These are phyloP conservation scores for Lepidurus packardi DNA, from an alignment of 1,140 invertebrate genomes.

Conservation along the genomic window DNA sequence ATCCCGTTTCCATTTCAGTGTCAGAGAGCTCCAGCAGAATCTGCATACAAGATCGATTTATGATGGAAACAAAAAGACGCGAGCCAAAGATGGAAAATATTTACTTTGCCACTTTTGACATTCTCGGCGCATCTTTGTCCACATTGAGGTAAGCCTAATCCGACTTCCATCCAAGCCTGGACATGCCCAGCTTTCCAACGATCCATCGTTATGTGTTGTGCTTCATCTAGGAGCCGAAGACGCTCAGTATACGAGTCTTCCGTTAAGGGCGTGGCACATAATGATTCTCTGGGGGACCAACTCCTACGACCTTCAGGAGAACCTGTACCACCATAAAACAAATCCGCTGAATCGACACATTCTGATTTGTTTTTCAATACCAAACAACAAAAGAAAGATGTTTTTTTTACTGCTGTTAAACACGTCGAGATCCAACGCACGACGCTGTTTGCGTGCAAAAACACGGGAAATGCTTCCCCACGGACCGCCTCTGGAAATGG, in stretches of 20 bases:
- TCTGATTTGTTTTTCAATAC: neutral
- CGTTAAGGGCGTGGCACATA: constrained; percentile 62
- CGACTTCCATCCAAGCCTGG: constrained; percentile 86
- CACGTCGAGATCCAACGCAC: constrained; percentile 44
- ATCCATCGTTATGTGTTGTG: constrained; percentile 78
- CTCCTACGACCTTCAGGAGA: constrained; percentile 36
- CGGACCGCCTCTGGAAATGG: constrained; percentile 43
- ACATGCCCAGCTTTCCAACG: constrained; percentile 87
- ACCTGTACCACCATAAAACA: constrained; percentile 16
- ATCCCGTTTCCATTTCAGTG: constrained; percentile 74
- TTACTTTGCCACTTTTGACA: constrained; percentile 87
- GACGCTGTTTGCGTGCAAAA: constrained; percentile 70
- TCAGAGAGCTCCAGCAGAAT: constrained; percentile 83
- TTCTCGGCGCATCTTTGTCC: constrained; percentile 82
- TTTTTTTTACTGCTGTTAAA: neutral
- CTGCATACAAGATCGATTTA: constrained; percentile 45
- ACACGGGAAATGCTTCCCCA: constrained; percentile 79
- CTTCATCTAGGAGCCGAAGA: constrained; percentile 70
- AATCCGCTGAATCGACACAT: neutral
- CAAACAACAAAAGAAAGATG: neutral
- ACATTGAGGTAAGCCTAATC: constrained; percentile 88
- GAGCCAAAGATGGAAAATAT: neutral
- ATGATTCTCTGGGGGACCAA: constrained; percentile 39
- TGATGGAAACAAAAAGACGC: neutral
- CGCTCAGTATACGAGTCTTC: constrained; percentile 80